Percentiles rank a stretch among this genome's conserved stretches.
Conservation (phyloP, 2,888 invertebrate species). For the Ormia ochracea region DNA sequence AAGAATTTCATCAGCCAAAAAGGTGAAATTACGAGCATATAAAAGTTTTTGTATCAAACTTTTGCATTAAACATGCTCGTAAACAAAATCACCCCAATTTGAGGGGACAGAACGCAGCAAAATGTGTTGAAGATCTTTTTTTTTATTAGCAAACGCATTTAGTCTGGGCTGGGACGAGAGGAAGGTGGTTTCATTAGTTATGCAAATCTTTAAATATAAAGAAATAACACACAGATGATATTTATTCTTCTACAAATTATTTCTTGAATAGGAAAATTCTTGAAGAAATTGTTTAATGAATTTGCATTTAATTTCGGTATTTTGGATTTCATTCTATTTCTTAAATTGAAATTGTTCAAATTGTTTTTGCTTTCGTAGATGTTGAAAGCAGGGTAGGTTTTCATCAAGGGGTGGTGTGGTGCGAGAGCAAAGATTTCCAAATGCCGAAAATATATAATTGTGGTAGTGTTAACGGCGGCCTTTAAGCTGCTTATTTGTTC, state of each 20-base stretch:
- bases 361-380: background rate
- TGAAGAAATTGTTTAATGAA: conserved; percentile 46
- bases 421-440: background rate
- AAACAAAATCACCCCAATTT: conserved; percentile 31
- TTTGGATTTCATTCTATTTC: background rate
- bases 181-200: conserved; percentile 57
- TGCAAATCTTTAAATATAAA: conserved; percentile 60
- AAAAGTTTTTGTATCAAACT: conserved; percentile 9
- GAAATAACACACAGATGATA: conserved; percentile 30
- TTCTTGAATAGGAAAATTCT: conserved; percentile 26
- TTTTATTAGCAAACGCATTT: background rate
- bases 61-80: background rate
- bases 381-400: conserved; percentile 5
- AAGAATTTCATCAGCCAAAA: conserved; percentile 24
- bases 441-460: conserved; percentile 24
- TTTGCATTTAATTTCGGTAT: conserved; percentile 46
- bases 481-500: conserved; percentile 55
- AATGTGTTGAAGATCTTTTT: conserved; percentile 10
- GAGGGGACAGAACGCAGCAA: background rate
- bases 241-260: background rate
- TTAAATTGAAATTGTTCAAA: conserved; percentile 44
- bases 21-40: conserved; percentile 6
- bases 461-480: conserved; percentile 42
- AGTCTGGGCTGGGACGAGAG: background rate
- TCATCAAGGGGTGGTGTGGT: conserved; percentile 20